These are phyloP conservation scores for Erethizon dorsatum DNA, from an alignment of 2,797 vertebrate genomes.

Conservation along the genomic window DNA sequence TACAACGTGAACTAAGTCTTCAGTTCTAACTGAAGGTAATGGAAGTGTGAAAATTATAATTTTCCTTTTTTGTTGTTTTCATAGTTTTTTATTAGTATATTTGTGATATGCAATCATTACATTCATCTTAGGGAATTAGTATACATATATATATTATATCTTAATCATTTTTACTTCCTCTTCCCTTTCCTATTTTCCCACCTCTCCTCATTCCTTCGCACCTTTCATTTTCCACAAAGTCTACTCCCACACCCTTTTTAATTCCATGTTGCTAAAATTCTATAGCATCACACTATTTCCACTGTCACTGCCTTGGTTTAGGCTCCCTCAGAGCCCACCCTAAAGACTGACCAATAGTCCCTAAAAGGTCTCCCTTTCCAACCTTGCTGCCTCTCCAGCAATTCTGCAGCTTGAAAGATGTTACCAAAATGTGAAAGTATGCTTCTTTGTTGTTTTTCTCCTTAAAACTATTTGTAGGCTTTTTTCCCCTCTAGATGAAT, in stretches of 20 bases:
- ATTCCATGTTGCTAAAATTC: not conserved
- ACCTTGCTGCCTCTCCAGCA: not conserved
- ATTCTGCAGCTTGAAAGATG: not conserved
- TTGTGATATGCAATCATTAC: not conserved
- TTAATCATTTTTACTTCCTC: not conserved
- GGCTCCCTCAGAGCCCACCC: not conserved
- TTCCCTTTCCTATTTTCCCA: not conserved
- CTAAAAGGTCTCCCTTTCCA: not conserved
- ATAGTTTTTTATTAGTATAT: not conserved
- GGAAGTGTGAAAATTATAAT: not conserved
- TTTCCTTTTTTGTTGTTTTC: not conserved
- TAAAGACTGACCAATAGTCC: not conserved
- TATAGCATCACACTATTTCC: not conserved
- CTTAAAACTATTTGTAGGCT: not conserved
- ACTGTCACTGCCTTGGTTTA: not conserved
- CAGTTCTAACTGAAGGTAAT: slow-evolving; percentile 45
- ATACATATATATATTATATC: not conserved
- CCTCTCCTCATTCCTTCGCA: not conserved
- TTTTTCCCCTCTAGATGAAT: slow-evolving; percentile 26
- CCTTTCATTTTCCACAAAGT: not conserved
- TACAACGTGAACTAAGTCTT: not conserved
- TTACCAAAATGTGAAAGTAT: not conserved
- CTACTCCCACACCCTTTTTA: slow-evolving; percentile 12
- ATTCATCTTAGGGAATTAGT: not conserved
- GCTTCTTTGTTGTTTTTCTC: not conserved